Base-by-base conservation (phyloP, 2,797 vertebrate genomes). In the Chloroceryle inda region DNA sequence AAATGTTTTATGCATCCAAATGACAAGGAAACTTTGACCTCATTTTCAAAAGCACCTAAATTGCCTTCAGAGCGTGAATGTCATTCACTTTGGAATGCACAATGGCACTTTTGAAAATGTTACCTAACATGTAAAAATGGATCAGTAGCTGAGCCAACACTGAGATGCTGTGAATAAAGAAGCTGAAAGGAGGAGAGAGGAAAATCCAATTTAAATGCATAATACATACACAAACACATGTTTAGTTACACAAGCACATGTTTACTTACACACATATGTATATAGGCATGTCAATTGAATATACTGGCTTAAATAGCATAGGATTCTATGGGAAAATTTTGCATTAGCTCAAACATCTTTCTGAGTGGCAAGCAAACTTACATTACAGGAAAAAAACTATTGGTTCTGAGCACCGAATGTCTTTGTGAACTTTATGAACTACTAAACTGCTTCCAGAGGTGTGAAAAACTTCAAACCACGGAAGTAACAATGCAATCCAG, bases 1-100 rank as follows among this genome's bases (percentile, higher is more conserved):
- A 89, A 89, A 52, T n/a, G 14, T 96, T 89, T 72, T 88, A 74
- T 94, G 72, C 61, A 91, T 80, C 61, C 29, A 83, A 94, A 89
- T 75, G 72, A 91, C 79, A 83, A 74, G 89, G 45, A 83, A 95
- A 80, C 72, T 91, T 67, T 95, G 87, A 91, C 85, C 79, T 26
- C 7, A 1, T 85, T 92, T 95, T 89, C 75, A 62, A 85, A 91
- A 94, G 66, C 49, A 83, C 55, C 82, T 89, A 96, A 88, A 89
- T 89, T 94, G 42, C 64, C 58, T 75, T 84, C 49, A 62, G 59
- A 91, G 27, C 26, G n/a, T 85, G 75, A 85, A 78, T 77, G 31
- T 17, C 33, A 79, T 68, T 85, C 82, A 45, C 20, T 85, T 92
- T 59, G 53, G 47, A 45, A 62, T 7, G 24, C 58, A 88, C 33